Base-by-base conservation (phyloP, 1,140 invertebrate genomes). In the Neomicropteryx cornuta region DNA sequence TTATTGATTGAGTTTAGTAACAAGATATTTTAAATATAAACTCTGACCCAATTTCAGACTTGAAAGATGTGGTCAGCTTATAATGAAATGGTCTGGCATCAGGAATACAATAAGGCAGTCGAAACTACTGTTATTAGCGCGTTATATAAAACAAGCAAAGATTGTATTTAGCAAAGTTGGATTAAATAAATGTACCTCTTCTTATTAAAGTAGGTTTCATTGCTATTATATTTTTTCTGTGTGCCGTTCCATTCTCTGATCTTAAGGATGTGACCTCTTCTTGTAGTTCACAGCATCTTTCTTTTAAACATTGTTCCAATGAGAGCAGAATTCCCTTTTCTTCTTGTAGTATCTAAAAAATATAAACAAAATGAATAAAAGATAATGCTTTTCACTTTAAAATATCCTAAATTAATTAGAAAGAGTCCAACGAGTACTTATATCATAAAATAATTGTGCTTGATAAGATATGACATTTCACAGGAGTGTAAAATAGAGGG, bases 221-320 rank as follows among this genome's bases (percentile, higher is more conserved):
- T 3, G 45, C 50, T 40, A 62, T 61, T 1, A 52, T 48, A 43
- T 67, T 67, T 48, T 66, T 69, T 19, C 64, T 51, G 22, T 53
- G 55, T 1, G 64, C 58, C 35, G 56, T 66, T 17, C 61, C 54
- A 39, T 67, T 58, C 46, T 69, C 66, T 5, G 66, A 66, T 23
- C 61, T 50, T 11, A 69, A 42, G 1, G 66, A 60, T 20, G 62
- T 65, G 4, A 69, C 66, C 52, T 69, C 66, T 41, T 69, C 64
- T 58, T 82, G 76, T 2, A 83, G 57, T 47, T 81, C 79, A 35
- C 72, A 77, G 50, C 78, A 83, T 39, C 79, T 70, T 42, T 81
- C 81, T 48, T 83, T 80, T 16, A 87, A 61, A 49, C 83, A 82
- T 49, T 83, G 75, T 52, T 89, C 83, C 49, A 88, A 71, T 2